Evolutionary conservation across 2,888 invertebrate genomes (phyloP).

Genomic region (Sarcophaga caerulescens): DNA sequence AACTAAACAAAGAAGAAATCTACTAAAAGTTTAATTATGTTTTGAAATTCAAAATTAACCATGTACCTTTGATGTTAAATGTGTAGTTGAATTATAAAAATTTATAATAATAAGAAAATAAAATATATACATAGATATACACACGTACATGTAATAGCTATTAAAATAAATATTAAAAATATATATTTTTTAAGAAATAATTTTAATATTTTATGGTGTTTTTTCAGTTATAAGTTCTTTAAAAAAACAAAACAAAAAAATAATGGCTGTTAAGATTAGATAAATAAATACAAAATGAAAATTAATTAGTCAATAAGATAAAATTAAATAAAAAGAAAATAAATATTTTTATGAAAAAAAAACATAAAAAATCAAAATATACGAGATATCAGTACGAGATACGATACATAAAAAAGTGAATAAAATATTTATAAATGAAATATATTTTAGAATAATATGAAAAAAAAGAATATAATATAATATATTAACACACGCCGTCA

Average conservation of each 20-base stretch:
- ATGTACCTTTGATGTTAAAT: constrained; percentile 69
- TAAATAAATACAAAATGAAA: constrained; percentile 52
- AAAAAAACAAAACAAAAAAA: not conserved
- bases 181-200: not conserved
- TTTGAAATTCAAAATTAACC: constrained; percentile 39
- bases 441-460: constrained; percentile 6
- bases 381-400: constrained; percentile 26
- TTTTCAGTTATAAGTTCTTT: not conserved
- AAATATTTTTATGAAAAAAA: not conserved
- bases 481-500: constrained; percentile 34
- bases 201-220: not conserved
- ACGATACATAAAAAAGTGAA: not conserved
- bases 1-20: too few relatives aligned
- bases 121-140: constrained; percentile 3
- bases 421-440: not conserved
- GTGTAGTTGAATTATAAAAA: constrained; percentile 57
- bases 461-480: not conserved
- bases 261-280: constrained; percentile 66
- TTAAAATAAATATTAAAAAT: not conserved
- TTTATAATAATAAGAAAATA: not conserved
- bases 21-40: not conserved
- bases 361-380: constrained; percentile 23
- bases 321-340: too few relatives aligned
- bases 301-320: not conserved
- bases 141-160: constrained; percentile 22